A percentile compares a stretch with the other conserved stretches of the same genome.
These are phyloP conservation scores for Drosophila picticornis DNA, from an alignment of 2,888 invertebrate genomes.

Conservation along the genomic window DNA sequence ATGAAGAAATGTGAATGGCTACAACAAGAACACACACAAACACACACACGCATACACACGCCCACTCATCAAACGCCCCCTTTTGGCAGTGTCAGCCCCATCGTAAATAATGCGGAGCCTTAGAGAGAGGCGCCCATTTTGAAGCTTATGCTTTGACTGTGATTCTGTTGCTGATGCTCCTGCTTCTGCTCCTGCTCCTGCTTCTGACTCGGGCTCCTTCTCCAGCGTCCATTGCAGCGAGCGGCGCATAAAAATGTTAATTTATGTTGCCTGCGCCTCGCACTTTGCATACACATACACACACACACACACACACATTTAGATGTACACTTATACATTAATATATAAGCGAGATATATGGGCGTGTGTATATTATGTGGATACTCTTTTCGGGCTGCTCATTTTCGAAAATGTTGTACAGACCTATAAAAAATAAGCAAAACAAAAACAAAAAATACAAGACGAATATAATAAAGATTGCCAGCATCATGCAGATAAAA, in stretches of 20 bases:
- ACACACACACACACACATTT: slow-evolving; percentile 4
- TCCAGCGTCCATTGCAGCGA: slow-evolving; percentile 70
- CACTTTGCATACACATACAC: slow-evolving; percentile 62
- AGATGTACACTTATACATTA: slow-evolving; percentile 17
- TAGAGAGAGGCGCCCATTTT: slow-evolving; percentile 69
- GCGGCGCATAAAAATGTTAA: slow-evolving; percentile 79
- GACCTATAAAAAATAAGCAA: slow-evolving; percentile 23
- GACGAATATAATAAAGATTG: slow-evolving; percentile 40
- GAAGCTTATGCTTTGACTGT: slow-evolving; percentile 64
- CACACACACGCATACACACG: slow-evolving; percentile 10
- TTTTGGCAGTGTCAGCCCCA: slow-evolving; percentile 57
- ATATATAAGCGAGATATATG: slow-evolving; percentile 23
- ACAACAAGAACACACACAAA: slow-evolving; percentile 29
- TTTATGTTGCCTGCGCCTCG: slow-evolving; percentile 74
- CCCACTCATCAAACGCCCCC: slow-evolving; percentile 36
- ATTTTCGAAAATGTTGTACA: slow-evolving; percentile 49
- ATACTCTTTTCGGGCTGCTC: slow-evolving; percentile 45
- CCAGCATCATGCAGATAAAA: slow-evolving; percentile 56
- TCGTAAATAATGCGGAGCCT: slow-evolving; percentile 78
- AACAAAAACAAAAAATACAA: slow-evolving; percentile 4
- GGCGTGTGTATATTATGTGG: slow-evolving; percentile 20
- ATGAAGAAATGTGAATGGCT: slow-evolving; percentile 74
- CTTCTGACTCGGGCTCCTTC: slow-evolving; percentile 20
- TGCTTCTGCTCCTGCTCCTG: background rate
- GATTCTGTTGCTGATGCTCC: slow-evolving; percentile 41